Evolutionary conservation across 2,888 invertebrate genomes (phyloP).

Genomic region (Cryptus viduatorius): DNA sequence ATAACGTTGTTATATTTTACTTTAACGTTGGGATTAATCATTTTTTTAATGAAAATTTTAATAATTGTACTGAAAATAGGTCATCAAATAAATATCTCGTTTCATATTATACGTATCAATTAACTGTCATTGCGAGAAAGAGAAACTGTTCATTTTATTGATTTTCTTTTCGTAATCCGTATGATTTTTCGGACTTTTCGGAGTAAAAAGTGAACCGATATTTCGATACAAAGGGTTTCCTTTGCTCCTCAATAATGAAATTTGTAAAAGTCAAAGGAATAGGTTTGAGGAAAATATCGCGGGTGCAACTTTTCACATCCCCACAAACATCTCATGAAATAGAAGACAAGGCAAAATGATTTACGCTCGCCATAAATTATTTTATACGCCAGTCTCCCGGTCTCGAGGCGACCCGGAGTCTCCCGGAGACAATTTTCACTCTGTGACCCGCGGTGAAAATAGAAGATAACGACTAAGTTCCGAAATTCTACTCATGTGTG

Average conservation of each 20-base stretch:
- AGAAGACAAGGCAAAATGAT: slow-evolving; percentile 45
- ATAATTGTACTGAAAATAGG: not conserved
- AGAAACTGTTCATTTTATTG: not conserved
- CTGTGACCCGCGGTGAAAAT: slow-evolving; percentile 4
- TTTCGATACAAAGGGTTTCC: not conserved
- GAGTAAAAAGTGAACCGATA: not conserved
- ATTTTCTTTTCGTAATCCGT: no score
- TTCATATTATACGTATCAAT: not conserved
- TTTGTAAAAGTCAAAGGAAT: not conserved
- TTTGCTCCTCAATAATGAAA: not conserved
- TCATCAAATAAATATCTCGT: not conserved
- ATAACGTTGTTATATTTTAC: not conserved
- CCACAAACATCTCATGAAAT: slow-evolving; percentile 30
- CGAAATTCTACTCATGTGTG: slow-evolving; percentile 31
- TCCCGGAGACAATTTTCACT: not conserved
- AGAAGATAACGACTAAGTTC: not conserved
- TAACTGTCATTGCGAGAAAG: not conserved
- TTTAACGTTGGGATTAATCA: not conserved
- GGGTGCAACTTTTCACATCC: slow-evolving; percentile 16
- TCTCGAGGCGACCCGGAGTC: slow-evolving; percentile 5
- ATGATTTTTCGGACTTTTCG: not conserved
- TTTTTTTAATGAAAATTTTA: not conserved
- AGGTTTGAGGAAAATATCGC: slow-evolving; percentile 10
- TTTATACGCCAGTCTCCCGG: slow-evolving; percentile 12
- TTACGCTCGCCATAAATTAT: slow-evolving; percentile 50